phyloP scores from a whole-genome alignment of 2,888 invertebrate species.

The Tipula vernalis region DNA sequence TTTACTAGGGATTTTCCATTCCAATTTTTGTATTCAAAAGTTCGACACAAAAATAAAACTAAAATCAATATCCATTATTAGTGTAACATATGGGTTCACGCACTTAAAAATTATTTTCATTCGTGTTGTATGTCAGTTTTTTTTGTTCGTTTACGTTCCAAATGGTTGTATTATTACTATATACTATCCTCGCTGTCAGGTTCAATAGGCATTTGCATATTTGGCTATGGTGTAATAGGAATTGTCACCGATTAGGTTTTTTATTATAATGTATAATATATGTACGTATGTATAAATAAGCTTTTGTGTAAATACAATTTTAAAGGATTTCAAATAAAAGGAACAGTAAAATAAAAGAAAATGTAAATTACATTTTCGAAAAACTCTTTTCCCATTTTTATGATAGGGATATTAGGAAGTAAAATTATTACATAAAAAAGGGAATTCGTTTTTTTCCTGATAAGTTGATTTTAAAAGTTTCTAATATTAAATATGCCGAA shows the following conservation, averaged over 20 bases:
- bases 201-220: background rate
- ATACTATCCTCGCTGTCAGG: background rate
- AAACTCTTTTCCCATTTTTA: background rate
- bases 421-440: background rate
- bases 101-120: background rate
- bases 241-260: background rate
- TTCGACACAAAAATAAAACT: background rate
- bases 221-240: background rate
- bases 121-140: background rate
- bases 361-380: background rate
- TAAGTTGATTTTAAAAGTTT: constrained; percentile 4
- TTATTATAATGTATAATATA: background rate
- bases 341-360: background rate
- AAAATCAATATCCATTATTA: background rate
- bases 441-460: background rate
- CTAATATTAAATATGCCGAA: background rate
- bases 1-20: background rate
- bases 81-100: constrained; percentile 4
- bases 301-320: background rate
- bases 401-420: background rate
- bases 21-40: background rate
- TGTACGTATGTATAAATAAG: background rate
- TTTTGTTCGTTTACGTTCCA: background rate
- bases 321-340: background rate
- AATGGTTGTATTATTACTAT: background rate